These are phyloP conservation scores for Teleogryllus oceanicus DNA, from an alignment of 2,888 invertebrate genomes.

Conservation along the genomic window DNA sequence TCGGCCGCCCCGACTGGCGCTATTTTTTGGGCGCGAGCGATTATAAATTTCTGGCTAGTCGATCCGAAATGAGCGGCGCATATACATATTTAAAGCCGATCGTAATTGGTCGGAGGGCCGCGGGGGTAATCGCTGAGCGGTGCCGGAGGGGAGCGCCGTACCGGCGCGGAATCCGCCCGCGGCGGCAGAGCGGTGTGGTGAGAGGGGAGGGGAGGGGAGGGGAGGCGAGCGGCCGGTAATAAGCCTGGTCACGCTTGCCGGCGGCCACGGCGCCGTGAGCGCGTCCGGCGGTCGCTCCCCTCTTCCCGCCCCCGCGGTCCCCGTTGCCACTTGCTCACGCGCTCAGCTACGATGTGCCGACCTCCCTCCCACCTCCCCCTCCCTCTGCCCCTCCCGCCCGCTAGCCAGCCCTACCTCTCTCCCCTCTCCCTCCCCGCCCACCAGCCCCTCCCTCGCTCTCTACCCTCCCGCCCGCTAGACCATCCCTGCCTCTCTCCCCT, in stretches of 20 bases:
- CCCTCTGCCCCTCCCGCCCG: too few species aligned
- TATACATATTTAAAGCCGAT: neutral
- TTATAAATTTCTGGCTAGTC: constrained; percentile 3
- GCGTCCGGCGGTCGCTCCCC: neutral
- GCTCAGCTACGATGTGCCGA: too few species aligned
- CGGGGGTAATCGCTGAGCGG: neutral
- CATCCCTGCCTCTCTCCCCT: too few species aligned
- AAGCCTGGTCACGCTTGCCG: constrained; percentile 1
- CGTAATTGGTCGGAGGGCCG: neutral
- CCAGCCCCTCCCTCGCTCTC: too few species aligned
- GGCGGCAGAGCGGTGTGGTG: too few species aligned
- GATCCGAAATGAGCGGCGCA: neutral
- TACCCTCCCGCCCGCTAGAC: too few species aligned
- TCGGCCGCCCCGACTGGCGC: neutral
- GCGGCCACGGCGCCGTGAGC: neutral
- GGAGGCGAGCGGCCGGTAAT: neutral
- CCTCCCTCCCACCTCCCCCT: too few species aligned
- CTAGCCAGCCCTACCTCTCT: too few species aligned
- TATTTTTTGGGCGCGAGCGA: neutral
- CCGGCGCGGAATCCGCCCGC: too few species aligned
- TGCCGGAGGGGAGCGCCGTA: too few species aligned
- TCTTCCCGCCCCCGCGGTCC: neutral
- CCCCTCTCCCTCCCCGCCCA: too few species aligned
- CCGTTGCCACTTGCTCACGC: too few species aligned
- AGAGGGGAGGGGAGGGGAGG: neutral